phyloP scores from a whole-genome alignment of 2,113 vertebrate genomes.

The Abramis brama region DNA sequence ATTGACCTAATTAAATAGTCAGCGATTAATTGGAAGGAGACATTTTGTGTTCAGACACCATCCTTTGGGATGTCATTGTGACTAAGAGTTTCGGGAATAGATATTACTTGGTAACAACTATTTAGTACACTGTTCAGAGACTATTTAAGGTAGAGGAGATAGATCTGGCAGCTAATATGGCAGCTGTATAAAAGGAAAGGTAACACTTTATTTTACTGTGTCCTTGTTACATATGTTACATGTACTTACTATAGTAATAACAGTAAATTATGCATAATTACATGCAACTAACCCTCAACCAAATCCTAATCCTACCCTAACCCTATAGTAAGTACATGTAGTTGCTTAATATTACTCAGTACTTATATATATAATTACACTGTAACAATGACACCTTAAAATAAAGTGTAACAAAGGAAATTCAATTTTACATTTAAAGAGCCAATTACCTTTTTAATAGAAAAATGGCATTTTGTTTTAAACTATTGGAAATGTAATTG shows the following conservation, averaged over 20 bases:
- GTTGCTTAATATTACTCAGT: too few species aligned
- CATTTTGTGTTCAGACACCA: background rate
- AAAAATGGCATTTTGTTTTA: background rate
- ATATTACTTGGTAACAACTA: background rate
- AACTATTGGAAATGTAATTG: background rate
- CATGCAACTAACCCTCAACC: too few species aligned
- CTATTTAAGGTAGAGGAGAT: background rate
- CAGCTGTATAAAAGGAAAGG: background rate
- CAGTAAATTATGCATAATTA: too few species aligned
- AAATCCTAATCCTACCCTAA: too few species aligned
- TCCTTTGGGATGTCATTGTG: background rate
- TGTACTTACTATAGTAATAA: too few species aligned
- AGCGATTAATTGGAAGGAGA: conserved; percentile 38
- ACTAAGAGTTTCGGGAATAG: background rate
- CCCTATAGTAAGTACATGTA: too few species aligned
- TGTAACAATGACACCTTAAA: too few species aligned
- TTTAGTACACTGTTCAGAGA: background rate
- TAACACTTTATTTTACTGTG: too few species aligned
- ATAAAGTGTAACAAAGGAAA: too few species aligned
- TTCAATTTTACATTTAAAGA: background rate
- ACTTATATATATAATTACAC: too few species aligned
- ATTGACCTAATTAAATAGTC: conserved; percentile 31
- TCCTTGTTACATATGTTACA: too few species aligned
- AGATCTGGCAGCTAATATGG: background rate
- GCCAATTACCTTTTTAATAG: background rate